Evolutionary conservation across 2,113 vertebrate genomes (phyloP), one percentile per base, ranked within the genome.

Genomic region (Silurus asotus): DNA sequence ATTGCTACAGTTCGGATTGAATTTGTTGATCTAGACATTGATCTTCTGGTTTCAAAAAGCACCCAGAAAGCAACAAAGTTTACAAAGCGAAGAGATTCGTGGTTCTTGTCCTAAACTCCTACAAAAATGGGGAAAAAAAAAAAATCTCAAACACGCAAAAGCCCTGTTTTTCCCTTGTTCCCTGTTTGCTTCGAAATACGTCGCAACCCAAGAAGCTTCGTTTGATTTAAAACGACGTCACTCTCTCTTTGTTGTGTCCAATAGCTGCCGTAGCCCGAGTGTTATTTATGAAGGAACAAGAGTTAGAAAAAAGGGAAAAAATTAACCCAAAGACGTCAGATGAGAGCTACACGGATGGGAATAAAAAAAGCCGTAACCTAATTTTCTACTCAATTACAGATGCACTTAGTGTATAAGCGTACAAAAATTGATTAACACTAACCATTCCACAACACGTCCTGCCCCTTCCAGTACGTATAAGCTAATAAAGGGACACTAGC

Each of bases 1-100:
- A 88, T 89, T 88, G 87, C 89, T 90, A 89, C 90, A 84, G 84
- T 70, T 88, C 64, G 56, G 78, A 86, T 62, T 79, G 56, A 53
- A 80, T 58, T 37, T 69, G 58, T 64, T 48, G 13, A 59, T 69
- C 72, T 59, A 59, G 65, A 84, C 49, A 80, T 56, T 53, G 45
- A 85, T 62, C 58, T 75, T 14, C 56, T 65, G 70, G 70, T 55
- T 78, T 58, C 15, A 58, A 23, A 75, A 23, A 75, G 85, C 62
- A 45, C 15, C 49, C 48, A 58, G 59, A 82, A 37, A 67, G 80
- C 81, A 88, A 59, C 55, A 82, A 49, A 81, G 70, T 70, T 70
- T 64, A 86, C 82, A 78, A 84, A 78, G 62, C 61, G 37, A 37
- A 82, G 56, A 88, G 45, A 83, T 53, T 65, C 53, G 5, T 23